Base-by-base conservation (phyloP, 1,140 invertebrate species). In the Mesaphorura yosii region DNA sequence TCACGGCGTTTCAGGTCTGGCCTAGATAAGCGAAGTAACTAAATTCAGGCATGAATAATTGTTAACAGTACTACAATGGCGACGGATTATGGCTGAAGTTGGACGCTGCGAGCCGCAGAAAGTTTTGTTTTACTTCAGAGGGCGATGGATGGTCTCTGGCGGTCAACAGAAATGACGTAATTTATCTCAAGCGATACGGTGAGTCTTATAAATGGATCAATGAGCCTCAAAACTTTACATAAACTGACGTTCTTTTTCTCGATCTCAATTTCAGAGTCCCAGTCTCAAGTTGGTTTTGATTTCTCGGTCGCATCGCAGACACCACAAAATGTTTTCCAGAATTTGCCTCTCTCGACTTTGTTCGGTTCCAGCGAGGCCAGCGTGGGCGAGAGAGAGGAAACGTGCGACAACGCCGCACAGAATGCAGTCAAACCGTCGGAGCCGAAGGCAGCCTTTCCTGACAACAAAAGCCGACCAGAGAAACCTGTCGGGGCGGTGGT, bases 121-220 rank as follows among this genome's bases (percentile, higher is more conserved):
- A 82, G 64, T 85, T 79, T 66, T 84, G 83, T 63, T 82, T 82
- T 59, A 78, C 77, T 45, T 72, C 71, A 19, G 73, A 77, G 23
- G 74, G 75, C 1, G 83, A 86, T 49, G 83, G 82, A 3, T 88
- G 85, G 85, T 82, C 82, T 3, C 68, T 88, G 19, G 82, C 81
- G 0, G 73, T 79, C 22, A 79, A 78, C 40, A 75, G 75, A 48
- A 76, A 78, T 48, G 80, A 80, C 55, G 74, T 78, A n/a, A 71
- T 78, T 1, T 86, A 85, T 65, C 75, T 88, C 61, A 78, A 79
- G 60, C 73, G 76, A n/a, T 67, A 65, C 41, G 66, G 70, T 42
- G 27, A 50, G 29, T 17, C 23, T 22, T 46, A 4, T 28, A n/a
- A 26, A 17, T n/a, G 37, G 26, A 6, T 40, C 15, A 23, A 51